Percentiles rank a stretch among this genome's conserved stretches.
Conservation (phyloP, 2,888 invertebrate species). For the Ypsolopha scabrella region DNA sequence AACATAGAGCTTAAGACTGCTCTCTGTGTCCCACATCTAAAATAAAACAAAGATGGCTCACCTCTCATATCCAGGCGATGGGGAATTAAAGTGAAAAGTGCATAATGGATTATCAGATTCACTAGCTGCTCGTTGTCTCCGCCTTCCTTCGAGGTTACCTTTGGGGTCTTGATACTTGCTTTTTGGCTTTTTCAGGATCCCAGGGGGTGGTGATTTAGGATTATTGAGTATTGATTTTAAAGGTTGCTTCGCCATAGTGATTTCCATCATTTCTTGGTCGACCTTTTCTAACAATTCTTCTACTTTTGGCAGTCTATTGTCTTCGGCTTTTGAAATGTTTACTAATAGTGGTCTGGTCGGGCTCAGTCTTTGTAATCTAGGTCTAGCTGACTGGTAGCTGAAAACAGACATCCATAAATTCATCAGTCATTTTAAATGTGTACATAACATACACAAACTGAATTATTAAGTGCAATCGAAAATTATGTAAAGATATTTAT, state of each 20-base stretch:
- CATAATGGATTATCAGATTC: slow-evolving; percentile 51
- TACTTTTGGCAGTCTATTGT: slow-evolving; percentile 52
- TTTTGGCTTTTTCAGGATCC: slow-evolving; percentile 60
- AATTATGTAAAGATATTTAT: no score
- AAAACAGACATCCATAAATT: slow-evolving; percentile 9
- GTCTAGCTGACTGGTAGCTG: slow-evolving; percentile 47
- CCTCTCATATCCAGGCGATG: slow-evolving; percentile 50
- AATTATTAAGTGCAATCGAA: no score
- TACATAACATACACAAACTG: no score
- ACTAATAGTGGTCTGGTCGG: slow-evolving; percentile 36
- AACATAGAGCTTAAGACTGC: no score
- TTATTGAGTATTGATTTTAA: slow-evolving; percentile 63
- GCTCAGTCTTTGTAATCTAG: slow-evolving; percentile 45
- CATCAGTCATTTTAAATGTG: no score
- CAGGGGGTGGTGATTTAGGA: slow-evolving; percentile 45
- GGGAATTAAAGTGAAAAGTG: slow-evolving; percentile 34
- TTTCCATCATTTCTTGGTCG: slow-evolving; percentile 55
- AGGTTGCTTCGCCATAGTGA: slow-evolving; percentile 45
- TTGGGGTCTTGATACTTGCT: slow-evolving; percentile 40
- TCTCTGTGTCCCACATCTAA: no score
- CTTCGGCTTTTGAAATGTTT: slow-evolving; percentile 10
- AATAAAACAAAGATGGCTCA: slow-evolving; percentile 19
- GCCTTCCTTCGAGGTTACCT: slow-evolving; percentile 37
- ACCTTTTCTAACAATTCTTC: slow-evolving; percentile 57
- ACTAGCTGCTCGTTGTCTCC: slow-evolving; percentile 58